A percentile compares a stretch with the other conserved stretches of the same genome.
Evolutionary conservation across 2,113 vertebrate species (phyloP).

Genomic region (Dromiciops gliroides): DNA sequence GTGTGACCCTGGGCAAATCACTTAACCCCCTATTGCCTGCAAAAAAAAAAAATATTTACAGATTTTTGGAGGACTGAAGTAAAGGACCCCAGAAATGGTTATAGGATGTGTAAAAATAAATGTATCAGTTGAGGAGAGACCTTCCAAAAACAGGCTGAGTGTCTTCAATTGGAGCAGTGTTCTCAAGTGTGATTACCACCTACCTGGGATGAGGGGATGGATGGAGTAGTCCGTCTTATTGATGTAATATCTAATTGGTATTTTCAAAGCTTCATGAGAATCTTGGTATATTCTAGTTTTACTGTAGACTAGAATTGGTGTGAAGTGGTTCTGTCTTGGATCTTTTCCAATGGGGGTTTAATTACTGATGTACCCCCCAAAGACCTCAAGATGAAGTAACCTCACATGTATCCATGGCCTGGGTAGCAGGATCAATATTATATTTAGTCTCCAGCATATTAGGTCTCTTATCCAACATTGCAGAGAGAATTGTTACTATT

Average conservation of each 20-base stretch:
- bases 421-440: background rate
- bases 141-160: background rate
- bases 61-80: background rate
- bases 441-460: background rate
- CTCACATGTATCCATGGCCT: background rate
- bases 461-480: conserved; percentile 29
- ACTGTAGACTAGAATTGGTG: background rate
- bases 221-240: background rate
- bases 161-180: background rate
- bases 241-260: background rate
- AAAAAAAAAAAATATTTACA: too few relatives aligned
- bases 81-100: background rate
- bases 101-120: background rate
- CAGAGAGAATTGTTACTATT: conserved; percentile 39
- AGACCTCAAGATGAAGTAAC: background rate
- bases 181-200: background rate
- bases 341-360: background rate
- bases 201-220: background rate
- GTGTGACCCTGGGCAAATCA: too few relatives aligned
- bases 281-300: background rate
- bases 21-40: too few relatives aligned
- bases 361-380: background rate
- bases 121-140: background rate
- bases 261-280: background rate
- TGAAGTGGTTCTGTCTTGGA: background rate